phyloP scores from a whole-genome alignment of 2,888 invertebrate species.

The Tipula vernalis region DNA sequence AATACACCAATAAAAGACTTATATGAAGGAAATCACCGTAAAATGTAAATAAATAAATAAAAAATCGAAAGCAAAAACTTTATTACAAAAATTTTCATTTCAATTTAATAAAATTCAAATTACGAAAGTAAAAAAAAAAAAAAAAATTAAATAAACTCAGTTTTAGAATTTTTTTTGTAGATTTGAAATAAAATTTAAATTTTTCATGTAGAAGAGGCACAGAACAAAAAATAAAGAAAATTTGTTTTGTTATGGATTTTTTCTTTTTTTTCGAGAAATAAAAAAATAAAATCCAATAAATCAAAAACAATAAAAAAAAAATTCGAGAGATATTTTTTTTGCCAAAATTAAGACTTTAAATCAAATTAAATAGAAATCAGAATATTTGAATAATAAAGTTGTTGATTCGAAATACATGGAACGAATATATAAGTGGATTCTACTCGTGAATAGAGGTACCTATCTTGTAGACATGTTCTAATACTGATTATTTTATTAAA shows the following conservation, averaged over 20 bases:
- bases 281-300: not conserved
- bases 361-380: not conserved
- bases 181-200: not conserved
- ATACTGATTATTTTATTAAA: not conserved
- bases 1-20: not conserved
- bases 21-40: not conserved
- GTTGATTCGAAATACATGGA: not conserved
- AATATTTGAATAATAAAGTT: not conserved
- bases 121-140: not conserved
- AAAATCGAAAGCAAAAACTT: not conserved
- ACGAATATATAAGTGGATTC: not conserved
- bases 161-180: not conserved
- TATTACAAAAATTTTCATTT: not conserved
- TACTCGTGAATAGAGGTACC: not conserved
- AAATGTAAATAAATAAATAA: not conserved
- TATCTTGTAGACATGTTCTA: not conserved
- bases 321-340: not conserved
- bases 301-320: constrained; percentile 4
- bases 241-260: not conserved
- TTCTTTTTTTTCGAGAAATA: not conserved
- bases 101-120: not conserved
- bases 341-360: not conserved
- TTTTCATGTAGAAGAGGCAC: not conserved
- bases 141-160: not conserved
- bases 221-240: not conserved